Conservation (phyloP, 2,113 vertebrate species). For the Marmota flaviventris region DNA sequence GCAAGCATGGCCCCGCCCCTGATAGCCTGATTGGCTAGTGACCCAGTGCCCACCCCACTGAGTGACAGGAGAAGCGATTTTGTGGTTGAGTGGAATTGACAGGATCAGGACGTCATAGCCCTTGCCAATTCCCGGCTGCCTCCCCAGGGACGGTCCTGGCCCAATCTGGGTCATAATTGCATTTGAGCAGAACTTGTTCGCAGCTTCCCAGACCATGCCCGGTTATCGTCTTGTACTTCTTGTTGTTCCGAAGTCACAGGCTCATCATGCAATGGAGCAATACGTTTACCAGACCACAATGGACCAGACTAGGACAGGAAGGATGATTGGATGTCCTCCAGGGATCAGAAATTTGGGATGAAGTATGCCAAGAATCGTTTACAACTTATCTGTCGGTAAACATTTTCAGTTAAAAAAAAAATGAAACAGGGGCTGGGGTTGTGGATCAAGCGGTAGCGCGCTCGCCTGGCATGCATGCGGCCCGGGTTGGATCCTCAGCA, state of each 20-base stretch:
- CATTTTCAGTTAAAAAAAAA: too few relatives aligned
- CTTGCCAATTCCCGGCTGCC: too few relatives aligned
- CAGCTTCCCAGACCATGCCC: background rate
- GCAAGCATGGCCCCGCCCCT: background rate
- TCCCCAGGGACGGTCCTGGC: background rate
- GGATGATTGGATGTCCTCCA: too few relatives aligned
- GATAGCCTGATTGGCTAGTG: background rate
- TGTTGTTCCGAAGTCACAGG: background rate
- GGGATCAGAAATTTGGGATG: too few relatives aligned
- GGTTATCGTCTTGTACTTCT: background rate
- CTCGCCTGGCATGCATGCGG: too few relatives aligned
- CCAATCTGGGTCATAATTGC: background rate
- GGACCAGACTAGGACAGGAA: background rate
- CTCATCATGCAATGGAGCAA: background rate
- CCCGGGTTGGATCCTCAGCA: too few relatives aligned
- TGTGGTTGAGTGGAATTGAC: background rate
- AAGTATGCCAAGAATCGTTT: too few relatives aligned
- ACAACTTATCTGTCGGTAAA: too few relatives aligned
- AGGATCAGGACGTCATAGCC: rapidly evolving
- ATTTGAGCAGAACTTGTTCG: background rate
- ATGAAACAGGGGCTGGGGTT: too few relatives aligned
- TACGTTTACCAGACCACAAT: background rate
- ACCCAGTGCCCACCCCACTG: background rate
- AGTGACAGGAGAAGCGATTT: background rate
- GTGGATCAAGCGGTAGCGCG: too few relatives aligned